Evolutionary conservation across 2,797 vertebrate genomes (phyloP), one percentile per base, ranked within the genome.

Genomic region (Eptatretus atami): DNA sequence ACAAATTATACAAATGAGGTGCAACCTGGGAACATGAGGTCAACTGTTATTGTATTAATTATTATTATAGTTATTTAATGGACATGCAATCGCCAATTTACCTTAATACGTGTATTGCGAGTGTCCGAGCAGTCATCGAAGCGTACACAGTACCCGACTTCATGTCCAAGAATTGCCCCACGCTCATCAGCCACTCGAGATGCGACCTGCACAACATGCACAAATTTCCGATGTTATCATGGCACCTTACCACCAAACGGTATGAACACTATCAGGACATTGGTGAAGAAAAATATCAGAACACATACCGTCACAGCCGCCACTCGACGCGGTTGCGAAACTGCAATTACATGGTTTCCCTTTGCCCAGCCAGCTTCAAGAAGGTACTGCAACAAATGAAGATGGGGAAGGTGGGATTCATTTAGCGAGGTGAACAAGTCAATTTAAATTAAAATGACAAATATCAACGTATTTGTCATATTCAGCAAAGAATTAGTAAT

Each of bases 341-440:
- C 81, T 24, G 86, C 92, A 2, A 98, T 82, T 63, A 94, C 82
- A 73, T 84, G 83, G 65, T 87, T 87, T 69, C 94, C 90, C 0
- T 86, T 80, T 1, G 88, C 84, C 92, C 92, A 98, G 69, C 92
- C 92, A 61, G 90, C 90, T 74, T 98, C 92, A 70, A 85, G 77
- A 63, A 98, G 77, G 75, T 98, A 98, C 92, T 98, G 70, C 65
- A 19, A 1, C 9, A 66, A 3, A 67, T 14, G 52, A 53, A 1
- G 53, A 44, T 44, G 31, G 31, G 31, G 31, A 44, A 44, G 4
- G 6, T 44, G 31, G 31, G 31, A 5, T 44, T 44, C 31, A 5
- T 44, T 44, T 44, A 5, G 31, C 6, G 31, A 44, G 4, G 31
- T 5, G 6, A 44, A 44, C 31, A 44, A 44, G 31, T 44, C 3